Percentiles rank a stretch among this genome's conserved stretches.
Evolutionary conservation across 2,797 vertebrate species (phyloP).

Genomic region (Ctenochaetus hawaiiensis): DNA sequence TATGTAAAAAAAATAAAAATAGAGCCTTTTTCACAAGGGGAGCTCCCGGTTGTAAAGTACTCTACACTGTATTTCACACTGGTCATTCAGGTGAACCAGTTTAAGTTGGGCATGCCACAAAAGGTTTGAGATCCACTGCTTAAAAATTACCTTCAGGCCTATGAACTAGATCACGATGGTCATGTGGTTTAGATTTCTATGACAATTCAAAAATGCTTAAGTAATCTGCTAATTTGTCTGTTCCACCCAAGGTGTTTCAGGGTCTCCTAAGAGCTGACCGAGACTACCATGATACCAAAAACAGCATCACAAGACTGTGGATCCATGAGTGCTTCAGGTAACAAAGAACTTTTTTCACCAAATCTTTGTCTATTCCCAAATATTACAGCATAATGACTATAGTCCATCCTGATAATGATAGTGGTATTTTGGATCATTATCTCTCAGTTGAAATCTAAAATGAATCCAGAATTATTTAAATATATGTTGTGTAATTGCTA

Average conservation of each 20-base stretch:
- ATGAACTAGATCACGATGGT: background rate
- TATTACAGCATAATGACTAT: too few relatives aligned
- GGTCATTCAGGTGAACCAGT: too few relatives aligned
- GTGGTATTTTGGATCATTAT: background rate
- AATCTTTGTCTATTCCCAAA: background rate
- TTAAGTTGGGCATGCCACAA: too few relatives aligned
- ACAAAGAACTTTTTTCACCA: background rate
- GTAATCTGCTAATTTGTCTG: background rate
- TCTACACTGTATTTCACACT: background rate
- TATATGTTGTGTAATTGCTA: background rate
- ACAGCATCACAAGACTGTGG: conserved; percentile 90
- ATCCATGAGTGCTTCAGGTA: conserved; percentile 95
- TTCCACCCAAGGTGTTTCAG: conserved; percentile 89
- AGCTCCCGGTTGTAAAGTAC: background rate
- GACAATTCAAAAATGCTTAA: background rate
- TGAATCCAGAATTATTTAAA: background rate
- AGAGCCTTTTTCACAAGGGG: background rate
- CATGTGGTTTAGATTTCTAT: background rate
- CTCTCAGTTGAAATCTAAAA: background rate
- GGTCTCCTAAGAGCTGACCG: conserved; percentile 90
- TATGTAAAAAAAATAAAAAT: background rate
- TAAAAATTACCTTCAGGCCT: too few relatives aligned
- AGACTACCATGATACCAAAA: conserved; percentile 90
- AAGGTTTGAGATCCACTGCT: too few relatives aligned
- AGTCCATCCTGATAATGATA: background rate